Evolutionary conservation across 2,113 vertebrate species (phyloP).

Genomic region (Numida meleagris): DNA sequence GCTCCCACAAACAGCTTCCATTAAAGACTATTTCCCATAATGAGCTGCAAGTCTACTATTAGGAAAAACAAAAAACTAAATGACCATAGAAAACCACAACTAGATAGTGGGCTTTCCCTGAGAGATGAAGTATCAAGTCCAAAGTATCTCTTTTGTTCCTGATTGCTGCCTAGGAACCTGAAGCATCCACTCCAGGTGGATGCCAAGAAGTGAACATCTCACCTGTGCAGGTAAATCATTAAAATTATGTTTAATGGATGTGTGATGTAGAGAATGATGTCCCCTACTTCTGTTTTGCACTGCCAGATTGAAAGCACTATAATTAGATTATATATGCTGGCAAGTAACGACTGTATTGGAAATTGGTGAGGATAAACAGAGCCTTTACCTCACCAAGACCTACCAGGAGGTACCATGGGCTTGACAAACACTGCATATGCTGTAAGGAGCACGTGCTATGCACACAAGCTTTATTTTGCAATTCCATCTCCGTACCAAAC

Average conservation of each 20-base stretch:
- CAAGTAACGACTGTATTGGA: neutral
- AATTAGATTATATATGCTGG: conserved; percentile 23
- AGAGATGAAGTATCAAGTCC: neutral
- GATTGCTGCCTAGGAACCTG: neutral
- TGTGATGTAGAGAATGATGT: neutral
- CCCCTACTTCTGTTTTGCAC: neutral
- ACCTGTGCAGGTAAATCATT: neutral
- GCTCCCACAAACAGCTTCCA: accelerated
- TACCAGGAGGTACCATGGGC: neutral
- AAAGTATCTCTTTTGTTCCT: neutral
- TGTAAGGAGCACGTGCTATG: neutral
- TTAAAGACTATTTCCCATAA: neutral
- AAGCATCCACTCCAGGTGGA: neutral
- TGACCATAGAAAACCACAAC: neutral
- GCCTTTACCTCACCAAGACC: neutral
- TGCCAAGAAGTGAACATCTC: neutral
- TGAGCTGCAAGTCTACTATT: neutral
- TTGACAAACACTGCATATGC: neutral
- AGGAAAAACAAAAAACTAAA: neutral
- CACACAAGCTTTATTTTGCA: neutral
- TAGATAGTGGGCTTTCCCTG: neutral
- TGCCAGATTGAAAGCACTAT: conserved; percentile 32
- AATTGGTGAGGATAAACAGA: neutral
- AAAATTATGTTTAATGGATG: neutral
- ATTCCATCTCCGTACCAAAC: neutral